Evolutionary conservation across 37 sponge, comb jelly and placozoan genomes (phyloP).

Genomic region (Haliclona indistincta): DNA sequence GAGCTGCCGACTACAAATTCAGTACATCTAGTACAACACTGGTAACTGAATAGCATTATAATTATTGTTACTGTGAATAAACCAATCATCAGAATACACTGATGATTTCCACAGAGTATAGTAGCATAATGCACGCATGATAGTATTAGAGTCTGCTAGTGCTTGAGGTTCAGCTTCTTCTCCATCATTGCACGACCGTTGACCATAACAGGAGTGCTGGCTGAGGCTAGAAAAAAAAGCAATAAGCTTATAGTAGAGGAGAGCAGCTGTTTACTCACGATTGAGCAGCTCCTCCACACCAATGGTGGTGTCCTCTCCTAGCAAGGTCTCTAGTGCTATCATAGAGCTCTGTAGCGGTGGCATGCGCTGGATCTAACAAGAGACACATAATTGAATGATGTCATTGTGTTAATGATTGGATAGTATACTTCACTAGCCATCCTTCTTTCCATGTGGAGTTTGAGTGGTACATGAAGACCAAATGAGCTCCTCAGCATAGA

Average conservation of each 20-base stretch:
- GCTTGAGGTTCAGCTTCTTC: background rate
- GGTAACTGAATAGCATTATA: no score
- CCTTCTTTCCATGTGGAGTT: constrained; percentile 69
- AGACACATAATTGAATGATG: background rate
- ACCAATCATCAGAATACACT: no score
- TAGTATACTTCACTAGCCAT: background rate
- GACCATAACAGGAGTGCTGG: background rate
- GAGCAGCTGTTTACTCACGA: background rate
- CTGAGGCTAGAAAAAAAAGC: background rate
- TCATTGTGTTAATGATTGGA: background rate
- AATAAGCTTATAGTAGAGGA: background rate
- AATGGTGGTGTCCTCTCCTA: background rate
- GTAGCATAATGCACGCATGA: no score
- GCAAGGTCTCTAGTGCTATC: background rate
- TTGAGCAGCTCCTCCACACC: background rate
- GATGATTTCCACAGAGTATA: no score
- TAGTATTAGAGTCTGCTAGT: background rate
- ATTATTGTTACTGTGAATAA: no score
- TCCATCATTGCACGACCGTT: constrained; percentile 21
- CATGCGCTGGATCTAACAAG: constrained; percentile 38
- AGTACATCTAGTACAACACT: no score
- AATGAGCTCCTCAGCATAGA: background rate
- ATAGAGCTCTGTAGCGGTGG: constrained; percentile 54
- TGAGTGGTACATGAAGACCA: background rate
- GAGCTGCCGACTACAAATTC: no score